Evolutionary conservation across 2,888 invertebrate species (phyloP), one percentile per base, ranked within the genome.

Genomic region (Hydropsyche betteni): DNA sequence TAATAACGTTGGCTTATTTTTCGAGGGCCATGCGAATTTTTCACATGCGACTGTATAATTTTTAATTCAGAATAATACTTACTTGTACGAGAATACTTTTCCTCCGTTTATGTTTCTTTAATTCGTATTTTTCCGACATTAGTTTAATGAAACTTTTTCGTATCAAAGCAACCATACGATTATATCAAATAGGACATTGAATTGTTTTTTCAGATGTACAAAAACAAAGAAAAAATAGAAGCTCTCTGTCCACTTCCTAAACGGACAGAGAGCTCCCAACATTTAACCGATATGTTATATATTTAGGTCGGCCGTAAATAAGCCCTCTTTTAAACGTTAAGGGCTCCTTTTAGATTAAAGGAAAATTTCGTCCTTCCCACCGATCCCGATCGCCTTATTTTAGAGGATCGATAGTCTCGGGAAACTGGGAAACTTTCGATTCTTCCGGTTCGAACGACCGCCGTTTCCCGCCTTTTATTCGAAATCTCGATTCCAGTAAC

Each of bases 281-380:
- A 36, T 64, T 64, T 64, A 64, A 64, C 55, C 64, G 64, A 8
- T 44, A 44, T 44, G 10, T 8, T 64, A 55, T 64, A 64, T 64
- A 64, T 64, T 64, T 64, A 36, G 64, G 64, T 64, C 64, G 64
- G 36, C 64, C 36, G 64, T 64, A 64, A 64, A 64, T 64, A 64
- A 64, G 34, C 64, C 64, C 64, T 24, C 24, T 64, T 64, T 44
- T 64, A 64, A 64, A 36, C 64, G 64, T 12, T 12, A n/a, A 64
- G 64, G 64, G 64, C 34, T 64, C 64, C 64, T 64, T 64, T 64
- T 64, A 64, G 64, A 64, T 64, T 64, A 64, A 64, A 64, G 64
- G 58, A 24, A 34, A 64, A 64, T n/a, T 64, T 64, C 64, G 64
- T n/a, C 36, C 34, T 64, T 24, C 6, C 44, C 44, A 44, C 44